These are phyloP conservation scores for Agraylea sexmaculata DNA, from an alignment of 1,140 invertebrate genomes.

Conservation along the genomic window DNA sequence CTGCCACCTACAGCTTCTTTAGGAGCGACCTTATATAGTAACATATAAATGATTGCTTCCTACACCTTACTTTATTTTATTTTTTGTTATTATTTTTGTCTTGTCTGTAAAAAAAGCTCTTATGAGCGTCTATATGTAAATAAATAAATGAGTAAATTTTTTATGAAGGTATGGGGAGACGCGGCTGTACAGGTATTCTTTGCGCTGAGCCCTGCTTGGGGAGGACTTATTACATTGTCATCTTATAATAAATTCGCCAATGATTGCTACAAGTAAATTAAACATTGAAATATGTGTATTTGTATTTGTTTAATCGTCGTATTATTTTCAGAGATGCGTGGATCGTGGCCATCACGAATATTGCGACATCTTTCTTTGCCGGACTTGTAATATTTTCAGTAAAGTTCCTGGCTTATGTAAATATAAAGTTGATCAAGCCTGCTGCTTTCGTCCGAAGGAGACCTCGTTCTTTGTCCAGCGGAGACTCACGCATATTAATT, in stretches of 20 bases:
- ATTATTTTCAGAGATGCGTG: conserved; percentile 47
- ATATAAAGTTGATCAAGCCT: too few species aligned
- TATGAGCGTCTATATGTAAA: too few species aligned
- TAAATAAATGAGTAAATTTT: too few species aligned
- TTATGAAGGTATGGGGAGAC: conserved; percentile 70
- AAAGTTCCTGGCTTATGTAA: conserved; percentile 64
- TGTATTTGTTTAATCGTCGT: conserved; percentile 4
- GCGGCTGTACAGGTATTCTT: conserved; percentile 83
- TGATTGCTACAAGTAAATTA: conserved; percentile 62
- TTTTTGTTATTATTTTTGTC: too few species aligned
- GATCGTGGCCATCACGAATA: conserved; percentile 65
- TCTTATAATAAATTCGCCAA: conserved; percentile 74
- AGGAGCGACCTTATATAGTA: too few species aligned
- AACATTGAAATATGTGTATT: conserved; percentile 1
- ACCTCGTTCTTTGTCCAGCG: too few species aligned
- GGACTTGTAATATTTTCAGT: conserved; percentile 69
- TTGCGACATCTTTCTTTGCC: conserved; percentile 66
- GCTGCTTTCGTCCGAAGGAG: too few species aligned
- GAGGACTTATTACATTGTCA: conserved; percentile 67
- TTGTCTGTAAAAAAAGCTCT: too few species aligned
- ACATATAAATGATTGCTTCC: too few species aligned
- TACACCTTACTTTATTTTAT: too few species aligned
- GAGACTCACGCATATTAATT: too few species aligned
- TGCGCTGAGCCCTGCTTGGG: conserved; percentile 73
- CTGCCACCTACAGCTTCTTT: too few species aligned